These are phyloP conservation scores for Ennomos erosarius DNA, from an alignment of 2,888 invertebrate genomes.

Conservation along the genomic window DNA sequence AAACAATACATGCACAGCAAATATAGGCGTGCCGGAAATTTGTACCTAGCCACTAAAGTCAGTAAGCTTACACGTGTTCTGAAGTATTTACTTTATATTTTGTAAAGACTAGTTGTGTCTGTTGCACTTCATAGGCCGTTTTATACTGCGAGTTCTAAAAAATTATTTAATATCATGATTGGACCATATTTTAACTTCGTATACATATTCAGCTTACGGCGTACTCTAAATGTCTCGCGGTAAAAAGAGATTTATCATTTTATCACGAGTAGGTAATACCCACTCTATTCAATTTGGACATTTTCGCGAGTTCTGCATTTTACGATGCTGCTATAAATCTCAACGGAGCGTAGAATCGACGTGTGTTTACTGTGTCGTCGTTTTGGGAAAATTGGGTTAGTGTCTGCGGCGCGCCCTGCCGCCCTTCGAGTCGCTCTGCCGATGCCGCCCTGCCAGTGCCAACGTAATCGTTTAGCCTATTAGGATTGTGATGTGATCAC, in stretches of 20 bases:
- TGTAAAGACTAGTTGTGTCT: too few species aligned
- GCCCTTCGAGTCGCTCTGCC: conserved; percentile 44
- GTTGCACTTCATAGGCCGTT: too few species aligned
- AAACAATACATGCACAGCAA: conserved; percentile 42
- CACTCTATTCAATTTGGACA: conserved; percentile 55
- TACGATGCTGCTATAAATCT: conserved; percentile 74
- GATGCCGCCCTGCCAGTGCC: conserved; percentile 49
- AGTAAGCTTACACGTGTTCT: too few species aligned
- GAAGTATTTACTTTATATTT: too few species aligned
- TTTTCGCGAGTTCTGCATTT: conserved; percentile 65
- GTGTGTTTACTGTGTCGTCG: conserved; percentile 74
- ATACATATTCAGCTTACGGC: neutral
- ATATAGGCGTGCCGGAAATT: conserved; percentile 15
- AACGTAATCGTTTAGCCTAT: conserved; percentile 74
- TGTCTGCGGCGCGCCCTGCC: conserved; percentile 60
- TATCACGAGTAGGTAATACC: conserved; percentile 13
- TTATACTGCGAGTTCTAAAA: too few species aligned
- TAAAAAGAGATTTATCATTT: conserved; percentile 25
- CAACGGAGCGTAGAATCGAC: conserved; percentile 60
- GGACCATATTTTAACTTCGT: too few species aligned
- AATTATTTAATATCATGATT: too few species aligned
- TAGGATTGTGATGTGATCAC: conserved; percentile 70
- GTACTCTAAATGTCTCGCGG: conserved; percentile 1
- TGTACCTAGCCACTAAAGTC: neutral
- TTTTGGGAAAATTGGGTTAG: conserved; percentile 79